phyloP scores from a whole-genome alignment of 30 jellyfish, hydroid and myxozoan genomes.

The Cassiopea xamachana region DNA sequence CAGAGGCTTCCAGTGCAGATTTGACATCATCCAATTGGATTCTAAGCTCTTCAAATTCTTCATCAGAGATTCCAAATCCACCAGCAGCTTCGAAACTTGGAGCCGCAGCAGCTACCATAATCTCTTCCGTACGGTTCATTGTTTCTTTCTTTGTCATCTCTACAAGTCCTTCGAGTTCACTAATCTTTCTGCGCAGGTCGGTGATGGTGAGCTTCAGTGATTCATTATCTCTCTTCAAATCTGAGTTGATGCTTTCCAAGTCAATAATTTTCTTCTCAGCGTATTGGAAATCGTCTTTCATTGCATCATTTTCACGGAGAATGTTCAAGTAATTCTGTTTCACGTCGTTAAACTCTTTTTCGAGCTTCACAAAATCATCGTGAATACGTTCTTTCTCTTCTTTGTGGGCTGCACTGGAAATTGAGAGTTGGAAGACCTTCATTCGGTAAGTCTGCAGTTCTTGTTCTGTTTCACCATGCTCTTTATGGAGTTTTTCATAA shows the following conservation, averaged over 20 bases:
- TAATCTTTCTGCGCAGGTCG: slow-evolving; percentile 66
- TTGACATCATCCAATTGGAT: slow-evolving; percentile 55
- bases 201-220: slow-evolving; percentile 70
- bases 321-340: slow-evolving; percentile 77
- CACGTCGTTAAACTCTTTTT: slow-evolving; percentile 76
- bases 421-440: slow-evolving; percentile 58
- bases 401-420: slow-evolving; percentile 72
- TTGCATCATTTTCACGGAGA: slow-evolving; percentile 75
- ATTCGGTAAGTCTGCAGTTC: slow-evolving; percentile 77
- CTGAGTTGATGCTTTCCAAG: slow-evolving; percentile 77
- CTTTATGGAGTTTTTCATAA: slow-evolving; percentile 63
- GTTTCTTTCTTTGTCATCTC: slow-evolving; percentile 69
- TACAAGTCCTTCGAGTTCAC: slow-evolving; percentile 74
- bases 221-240: slow-evolving; percentile 78
- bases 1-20: slow-evolving; percentile 80
- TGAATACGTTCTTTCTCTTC: slow-evolving; percentile 92
- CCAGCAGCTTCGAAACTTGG: slow-evolving; percentile 65
- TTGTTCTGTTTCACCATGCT: slow-evolving; percentile 69
- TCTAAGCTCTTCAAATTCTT: slow-evolving; percentile 83
- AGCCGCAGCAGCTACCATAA: slow-evolving; percentile 69
- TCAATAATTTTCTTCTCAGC: slow-evolving; percentile 81
- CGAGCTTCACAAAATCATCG: slow-evolving; percentile 65
- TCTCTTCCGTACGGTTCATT: slow-evolving; percentile 52
- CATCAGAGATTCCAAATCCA: slow-evolving; percentile 62
- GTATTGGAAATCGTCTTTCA: slow-evolving; percentile 79